Base-by-base conservation (phyloP, 2,113 vertebrate species). In the Ctenodactylus gundi region DNA sequence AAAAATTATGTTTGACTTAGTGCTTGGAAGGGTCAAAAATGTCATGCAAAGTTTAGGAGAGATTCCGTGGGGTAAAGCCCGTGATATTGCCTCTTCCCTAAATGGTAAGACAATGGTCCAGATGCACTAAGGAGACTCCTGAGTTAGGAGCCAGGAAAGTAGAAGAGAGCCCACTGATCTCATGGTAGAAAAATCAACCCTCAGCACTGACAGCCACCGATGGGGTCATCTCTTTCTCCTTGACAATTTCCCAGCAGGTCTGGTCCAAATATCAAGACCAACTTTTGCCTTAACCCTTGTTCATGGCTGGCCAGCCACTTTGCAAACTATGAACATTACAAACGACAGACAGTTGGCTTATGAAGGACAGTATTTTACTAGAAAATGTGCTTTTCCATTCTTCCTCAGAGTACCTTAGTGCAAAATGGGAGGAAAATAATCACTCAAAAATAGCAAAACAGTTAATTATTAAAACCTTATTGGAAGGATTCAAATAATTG, bases 331-430 rank as follows among this genome's bases (percentile, higher is more conserved):
- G 83, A 95, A 97, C 78, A 83, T 95, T 95, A 97, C 85, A 96
- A 97, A 97, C 93, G 94, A 98, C 94, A 97, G 95, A 98, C 70
- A 96, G 95, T 34, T 49, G 97, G 94, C 95, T 97, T 97, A 98
- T 96, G 97, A 97, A 97, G 97, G 97, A 97, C 92, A 98, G 95
- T 64, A 97, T 94, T 95, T 98, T 92, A 98, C 93, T 96, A 97
- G 85, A 94, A 95, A 96, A 85, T 97, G 97, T 97, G 95, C 94
- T 97, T 97, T 97, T 89, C 64, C 97, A 77, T 93, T 87, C 82
- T 95, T 96, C 82, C 57, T 95, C 83, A 92, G 92, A 96, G 44
- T 97, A 97, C 85, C 62, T 96, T 95, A 94, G 84, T 97, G 96
- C 78, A 96, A 94, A 92, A 85, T n/a, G 73, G 81, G 27, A 80